A percentile compares a stretch with the other conserved stretches of the same genome.
These are phyloP conservation scores for Acanthococcus lagerstroemiae DNA, from an alignment of 2,888 invertebrate genomes.

Conservation along the genomic window DNA sequence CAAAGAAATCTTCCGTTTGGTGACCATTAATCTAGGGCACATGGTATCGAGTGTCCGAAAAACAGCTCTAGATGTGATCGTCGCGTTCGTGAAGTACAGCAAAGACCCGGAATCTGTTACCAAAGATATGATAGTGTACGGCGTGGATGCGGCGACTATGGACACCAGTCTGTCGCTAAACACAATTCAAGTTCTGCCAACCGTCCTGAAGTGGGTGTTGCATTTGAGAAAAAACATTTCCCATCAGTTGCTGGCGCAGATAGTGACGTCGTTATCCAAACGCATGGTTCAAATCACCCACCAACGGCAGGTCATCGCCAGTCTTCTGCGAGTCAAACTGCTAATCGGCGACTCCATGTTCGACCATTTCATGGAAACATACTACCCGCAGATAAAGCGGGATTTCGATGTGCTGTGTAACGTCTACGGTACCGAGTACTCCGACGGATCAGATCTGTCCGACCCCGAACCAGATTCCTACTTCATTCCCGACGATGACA, in stretches of 20 bases:
- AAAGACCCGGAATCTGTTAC: conserved; percentile 57
- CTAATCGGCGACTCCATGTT: conserved; percentile 52
- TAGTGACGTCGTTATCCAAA: conserved; percentile 43
- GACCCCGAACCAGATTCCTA: conserved; percentile 12
- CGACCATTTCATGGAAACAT: conserved; percentile 45
- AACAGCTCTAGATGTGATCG: conserved; percentile 64
- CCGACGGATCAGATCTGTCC: conserved; percentile 35
- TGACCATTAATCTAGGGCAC: conserved; percentile 70
- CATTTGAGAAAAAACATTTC: conserved; percentile 30
- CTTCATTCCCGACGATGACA: conserved; percentile 48
- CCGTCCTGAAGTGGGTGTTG: conserved; percentile 34
- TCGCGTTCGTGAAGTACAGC: conserved; percentile 60
- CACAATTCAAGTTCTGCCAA: conserved; percentile 37
- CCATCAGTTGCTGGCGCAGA: conserved; percentile 39
- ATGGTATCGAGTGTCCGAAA: conserved; percentile 69
- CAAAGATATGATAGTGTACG: conserved; percentile 53
- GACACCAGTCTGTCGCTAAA: conserved; percentile 43
- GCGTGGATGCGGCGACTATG: conserved; percentile 50
- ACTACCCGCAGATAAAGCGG: conserved; percentile 45
- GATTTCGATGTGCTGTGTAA: conserved; percentile 54
- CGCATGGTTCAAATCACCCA: conserved; percentile 45
- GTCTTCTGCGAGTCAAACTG: conserved; percentile 59
- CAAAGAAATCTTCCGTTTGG: conserved; percentile 47
- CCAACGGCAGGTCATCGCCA: conserved; percentile 57
- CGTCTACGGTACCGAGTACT: conserved; percentile 44